Conservation (phyloP, 2,113 vertebrate genomes). For the Podocnemis expansa region DNA sequence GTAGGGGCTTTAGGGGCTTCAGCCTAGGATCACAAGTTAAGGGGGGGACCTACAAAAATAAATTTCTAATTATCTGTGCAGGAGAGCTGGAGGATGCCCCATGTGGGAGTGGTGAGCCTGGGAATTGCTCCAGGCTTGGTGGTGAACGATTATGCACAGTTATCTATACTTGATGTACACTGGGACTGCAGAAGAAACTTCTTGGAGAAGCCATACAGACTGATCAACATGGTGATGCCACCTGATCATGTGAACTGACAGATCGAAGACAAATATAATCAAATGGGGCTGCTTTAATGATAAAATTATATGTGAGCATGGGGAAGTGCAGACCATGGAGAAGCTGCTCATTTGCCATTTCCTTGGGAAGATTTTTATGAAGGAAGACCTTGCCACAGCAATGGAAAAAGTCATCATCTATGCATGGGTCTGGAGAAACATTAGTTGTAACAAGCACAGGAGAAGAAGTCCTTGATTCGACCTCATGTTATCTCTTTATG, state of each 20-base stretch:
- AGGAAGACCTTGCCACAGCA: not conserved
- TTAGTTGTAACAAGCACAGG: not conserved
- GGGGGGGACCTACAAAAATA: too few species aligned
- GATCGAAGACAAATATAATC: not conserved
- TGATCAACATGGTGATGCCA: not conserved
- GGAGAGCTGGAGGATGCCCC: too few species aligned
- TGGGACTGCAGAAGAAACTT: not conserved
- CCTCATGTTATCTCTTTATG: not conserved
- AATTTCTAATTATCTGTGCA: too few species aligned
- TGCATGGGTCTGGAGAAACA: not conserved
- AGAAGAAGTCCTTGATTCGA: fast-evolving
- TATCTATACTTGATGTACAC: not conserved
- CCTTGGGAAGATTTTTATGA: not conserved
- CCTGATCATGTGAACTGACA: not conserved
- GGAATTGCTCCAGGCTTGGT: too few species aligned
- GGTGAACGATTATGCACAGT: not conserved
- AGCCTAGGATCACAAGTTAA: too few species aligned
- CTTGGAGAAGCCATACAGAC: not conserved
- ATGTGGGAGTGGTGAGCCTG: too few species aligned
- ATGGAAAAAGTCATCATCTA: not conserved
- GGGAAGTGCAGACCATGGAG: not conserved
- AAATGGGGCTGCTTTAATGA: not conserved
- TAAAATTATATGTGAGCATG: not conserved
- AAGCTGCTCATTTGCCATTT: not conserved
- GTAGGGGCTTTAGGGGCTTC: too few species aligned